phyloP scores from a whole-genome alignment of 2,797 vertebrate genomes.

The Stomatorhinus walkeri region DNA sequence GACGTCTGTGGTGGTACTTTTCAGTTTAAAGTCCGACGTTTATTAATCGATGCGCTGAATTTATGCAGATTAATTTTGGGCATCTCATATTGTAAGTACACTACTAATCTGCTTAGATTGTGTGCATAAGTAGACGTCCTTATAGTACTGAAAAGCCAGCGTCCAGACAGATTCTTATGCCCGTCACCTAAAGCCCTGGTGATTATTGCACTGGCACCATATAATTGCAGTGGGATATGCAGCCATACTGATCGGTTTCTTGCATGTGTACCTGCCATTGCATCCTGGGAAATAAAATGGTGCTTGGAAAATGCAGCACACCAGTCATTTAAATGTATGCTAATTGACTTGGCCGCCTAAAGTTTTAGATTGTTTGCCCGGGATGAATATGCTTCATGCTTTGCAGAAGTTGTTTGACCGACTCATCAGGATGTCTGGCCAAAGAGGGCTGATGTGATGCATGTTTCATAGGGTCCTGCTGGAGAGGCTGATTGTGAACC shows the following conservation, averaged over 20 bases:
- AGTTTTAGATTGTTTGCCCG: background rate
- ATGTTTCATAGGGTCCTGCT: conserved; percentile 75
- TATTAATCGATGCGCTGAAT: background rate
- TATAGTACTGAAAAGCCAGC: background rate
- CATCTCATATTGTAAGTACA: background rate
- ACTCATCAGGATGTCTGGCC: background rate
- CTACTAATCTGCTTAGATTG: background rate
- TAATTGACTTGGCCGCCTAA: background rate
- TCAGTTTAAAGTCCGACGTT: background rate
- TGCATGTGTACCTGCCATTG: background rate
- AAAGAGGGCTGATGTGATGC: background rate
- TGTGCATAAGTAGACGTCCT: background rate
- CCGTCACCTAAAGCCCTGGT: background rate
- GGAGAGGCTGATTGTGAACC: conserved; percentile 97
- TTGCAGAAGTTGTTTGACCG: background rate
- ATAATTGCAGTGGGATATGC: background rate
- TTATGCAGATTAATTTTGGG: background rate
- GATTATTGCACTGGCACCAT: background rate
- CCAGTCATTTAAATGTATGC: background rate
- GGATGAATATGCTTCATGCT: background rate
- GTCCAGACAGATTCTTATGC: background rate
- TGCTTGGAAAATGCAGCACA: background rate
- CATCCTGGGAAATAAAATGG: background rate
- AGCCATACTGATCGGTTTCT: background rate
- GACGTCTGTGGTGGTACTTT: background rate